These are phyloP conservation scores for Oryzias woworae DNA, from an alignment of 2,113 vertebrate genomes.

Conservation along the genomic window DNA sequence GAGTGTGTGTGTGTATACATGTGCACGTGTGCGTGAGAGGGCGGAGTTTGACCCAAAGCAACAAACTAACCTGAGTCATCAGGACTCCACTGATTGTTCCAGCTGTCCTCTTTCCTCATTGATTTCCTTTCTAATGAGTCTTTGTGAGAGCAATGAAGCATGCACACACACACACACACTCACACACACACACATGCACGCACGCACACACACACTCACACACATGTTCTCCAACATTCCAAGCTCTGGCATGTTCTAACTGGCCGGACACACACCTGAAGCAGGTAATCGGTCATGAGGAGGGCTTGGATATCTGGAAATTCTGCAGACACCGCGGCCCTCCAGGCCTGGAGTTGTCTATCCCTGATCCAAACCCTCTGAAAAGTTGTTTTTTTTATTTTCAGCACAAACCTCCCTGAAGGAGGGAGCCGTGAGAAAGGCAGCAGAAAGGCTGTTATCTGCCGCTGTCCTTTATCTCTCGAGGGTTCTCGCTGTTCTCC, in stretches of 20 bases:
- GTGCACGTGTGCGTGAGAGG: neutral
- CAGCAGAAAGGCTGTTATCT: slow-evolving; percentile 11
- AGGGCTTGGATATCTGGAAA: no score
- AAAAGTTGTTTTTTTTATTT: no score
- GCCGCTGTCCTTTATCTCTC: neutral
- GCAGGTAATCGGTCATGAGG: no score
- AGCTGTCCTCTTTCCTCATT: slow-evolving; percentile 35
- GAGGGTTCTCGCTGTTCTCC: slow-evolving; percentile 2
- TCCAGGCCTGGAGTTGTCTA: no score
- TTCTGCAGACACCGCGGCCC: no score
- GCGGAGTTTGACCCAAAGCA: neutral
- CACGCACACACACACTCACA: no score
- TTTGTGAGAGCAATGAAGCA: slow-evolving; percentile 50
- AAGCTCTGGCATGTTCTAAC: no score
- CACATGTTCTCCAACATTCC: no score
- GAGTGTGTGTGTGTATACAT: neutral
- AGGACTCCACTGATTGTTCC: slow-evolving; percentile 40
- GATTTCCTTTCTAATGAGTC: slow-evolving; percentile 40
- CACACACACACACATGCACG: no score
- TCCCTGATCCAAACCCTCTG: no score
- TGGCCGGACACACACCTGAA: no score
- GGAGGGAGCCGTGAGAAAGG: slow-evolving; percentile 5
- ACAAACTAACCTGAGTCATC: slow-evolving; percentile 46
- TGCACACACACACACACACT: no score
- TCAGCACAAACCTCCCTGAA: neutral